Percentiles rank a stretch among this genome's conserved stretches.
These are phyloP conservation scores for Geophilus truncorum DNA, from an alignment of 2,888 invertebrate genomes.

Conservation along the genomic window DNA sequence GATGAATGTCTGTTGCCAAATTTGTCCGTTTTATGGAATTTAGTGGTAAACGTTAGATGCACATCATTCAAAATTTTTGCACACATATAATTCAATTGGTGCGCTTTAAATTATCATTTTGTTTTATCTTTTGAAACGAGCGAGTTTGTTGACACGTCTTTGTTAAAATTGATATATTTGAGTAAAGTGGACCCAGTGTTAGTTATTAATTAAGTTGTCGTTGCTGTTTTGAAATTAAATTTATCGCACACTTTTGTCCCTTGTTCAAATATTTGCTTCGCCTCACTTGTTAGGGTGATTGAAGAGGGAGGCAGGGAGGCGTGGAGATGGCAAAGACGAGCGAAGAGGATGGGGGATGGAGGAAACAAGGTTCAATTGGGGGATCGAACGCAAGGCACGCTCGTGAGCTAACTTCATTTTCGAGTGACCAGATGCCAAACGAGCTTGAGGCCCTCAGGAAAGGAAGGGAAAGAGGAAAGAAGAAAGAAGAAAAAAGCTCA, in stretches of 20 bases:
- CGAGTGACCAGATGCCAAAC: constrained; percentile 21
- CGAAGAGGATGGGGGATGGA: neutral
- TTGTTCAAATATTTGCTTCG: constrained; percentile 27
- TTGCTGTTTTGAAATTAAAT: constrained; percentile 20
- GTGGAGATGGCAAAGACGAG: constrained; percentile 7
- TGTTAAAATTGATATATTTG: neutral
- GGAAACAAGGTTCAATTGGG: constrained; percentile 2
- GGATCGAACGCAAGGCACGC: constrained; percentile 27
- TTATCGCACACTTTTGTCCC: constrained; percentile 14
- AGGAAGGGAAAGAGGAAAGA: neutral
- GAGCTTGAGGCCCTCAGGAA: constrained; percentile 16
- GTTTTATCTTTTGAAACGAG: neutral
- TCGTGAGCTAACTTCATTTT: constrained; percentile 17
- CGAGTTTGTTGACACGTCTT: neutral
- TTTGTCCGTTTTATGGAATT: no score
- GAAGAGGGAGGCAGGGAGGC: constrained; percentile 25
- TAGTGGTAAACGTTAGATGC: no score
- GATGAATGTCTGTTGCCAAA: no score
- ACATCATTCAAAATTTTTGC: no score
- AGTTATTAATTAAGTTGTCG: constrained; percentile 17
- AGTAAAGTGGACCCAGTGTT: neutral
- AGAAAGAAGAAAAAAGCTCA: neutral
- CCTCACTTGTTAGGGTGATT: constrained; percentile 21
- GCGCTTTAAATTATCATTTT: no score
- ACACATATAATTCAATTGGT: no score